Base-by-base conservation (phyloP, 1,140 invertebrate genomes). In the Drosophila melanica region DNA sequence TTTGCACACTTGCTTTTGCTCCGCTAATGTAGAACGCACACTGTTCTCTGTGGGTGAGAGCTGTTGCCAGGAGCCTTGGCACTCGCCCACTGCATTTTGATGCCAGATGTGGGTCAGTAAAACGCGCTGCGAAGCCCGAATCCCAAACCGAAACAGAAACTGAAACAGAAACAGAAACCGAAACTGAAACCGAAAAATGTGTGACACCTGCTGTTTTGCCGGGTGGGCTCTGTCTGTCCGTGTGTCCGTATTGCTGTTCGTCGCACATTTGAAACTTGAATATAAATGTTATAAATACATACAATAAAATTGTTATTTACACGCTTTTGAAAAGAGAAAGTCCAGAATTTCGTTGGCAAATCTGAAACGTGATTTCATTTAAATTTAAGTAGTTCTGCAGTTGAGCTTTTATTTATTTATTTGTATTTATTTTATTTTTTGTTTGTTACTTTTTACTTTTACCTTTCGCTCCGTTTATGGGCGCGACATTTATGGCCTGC, bases 221-320 rank as follows among this genome's bases (percentile, higher is more conserved):
- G 20, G 16, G 48, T 51, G 23, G 11, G 27, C 39, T 55, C 48
- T 33, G 53, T 30, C 41, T 39, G 75, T 73, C 57, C 68, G 64
- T 60, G 44, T 55, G 58, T 65, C 33, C 54, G 48, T 27, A 30
- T 65, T 80, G 71, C 66, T 84, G 80, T 68, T 57, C 51, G 33
- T 35, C 68, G 18, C 23, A 45, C 53, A 66, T 51, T 67, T 35
- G 58, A 66, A 77, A 70, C 57, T 77, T 85, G 81, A 77, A 77
- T 62, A 90, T 84, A 89, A 89, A 89, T 84, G 84, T 84, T 87
- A 79, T 84, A 84, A 63, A 70, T 58, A 63, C 75, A 76, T 79
- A 87, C 81, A 89, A 87, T 87, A 89, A 90, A 89, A 89, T 73
- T 89, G 75, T 89, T 84, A 89, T 90, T 90, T 90, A 89, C 85